Evolutionary conservation across 2,797 vertebrate genomes (phyloP).

Genomic region (Myotis myotis): DNA sequence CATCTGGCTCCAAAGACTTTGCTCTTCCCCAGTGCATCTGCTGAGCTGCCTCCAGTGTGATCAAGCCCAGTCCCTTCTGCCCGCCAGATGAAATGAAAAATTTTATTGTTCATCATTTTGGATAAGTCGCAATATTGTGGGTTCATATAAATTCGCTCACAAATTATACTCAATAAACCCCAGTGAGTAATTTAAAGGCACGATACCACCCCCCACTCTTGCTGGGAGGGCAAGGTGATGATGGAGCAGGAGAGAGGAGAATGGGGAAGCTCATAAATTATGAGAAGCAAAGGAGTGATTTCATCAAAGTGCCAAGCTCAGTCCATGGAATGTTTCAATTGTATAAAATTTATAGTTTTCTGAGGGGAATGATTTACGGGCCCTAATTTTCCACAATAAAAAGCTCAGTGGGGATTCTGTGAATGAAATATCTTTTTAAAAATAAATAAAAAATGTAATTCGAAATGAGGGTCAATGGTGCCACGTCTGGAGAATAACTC

Average conservation of each 20-base stretch:
- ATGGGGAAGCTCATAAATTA: conserved; percentile 83
- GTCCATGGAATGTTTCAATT: conserved; percentile 86
- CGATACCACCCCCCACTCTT: conserved; percentile 72
- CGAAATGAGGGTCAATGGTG: conserved; percentile 76
- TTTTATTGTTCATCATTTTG: conserved; percentile 84
- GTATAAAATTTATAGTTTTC: conserved; percentile 86
- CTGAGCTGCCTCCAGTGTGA: conserved; percentile 39
- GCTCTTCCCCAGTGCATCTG: neutral
- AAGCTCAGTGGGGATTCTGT: conserved; percentile 84
- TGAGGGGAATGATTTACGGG: conserved; percentile 81
- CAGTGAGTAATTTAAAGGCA: conserved; percentile 82
- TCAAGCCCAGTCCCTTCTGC: conserved; percentile 70
- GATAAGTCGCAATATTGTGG: conserved; percentile 82
- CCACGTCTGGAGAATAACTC: conserved; percentile 77
- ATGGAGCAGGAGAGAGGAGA: conserved; percentile 48
- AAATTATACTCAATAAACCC: conserved; percentile 85
- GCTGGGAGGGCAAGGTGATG: conserved; percentile 78
- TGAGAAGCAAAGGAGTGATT: conserved; percentile 83
- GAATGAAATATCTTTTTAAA: conserved; percentile 85
- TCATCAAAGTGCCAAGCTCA: conserved; percentile 85
- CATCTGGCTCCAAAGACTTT: neutral
- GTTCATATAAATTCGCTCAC: conserved; percentile 84
- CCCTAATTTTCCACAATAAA: conserved; percentile 87
- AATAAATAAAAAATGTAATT: conserved; percentile 79
- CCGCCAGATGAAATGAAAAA: conserved; percentile 83